These are phyloP conservation scores for Psilopsiagon aymara DNA, from an alignment of 2,113 vertebrate species.

Conservation along the genomic window DNA sequence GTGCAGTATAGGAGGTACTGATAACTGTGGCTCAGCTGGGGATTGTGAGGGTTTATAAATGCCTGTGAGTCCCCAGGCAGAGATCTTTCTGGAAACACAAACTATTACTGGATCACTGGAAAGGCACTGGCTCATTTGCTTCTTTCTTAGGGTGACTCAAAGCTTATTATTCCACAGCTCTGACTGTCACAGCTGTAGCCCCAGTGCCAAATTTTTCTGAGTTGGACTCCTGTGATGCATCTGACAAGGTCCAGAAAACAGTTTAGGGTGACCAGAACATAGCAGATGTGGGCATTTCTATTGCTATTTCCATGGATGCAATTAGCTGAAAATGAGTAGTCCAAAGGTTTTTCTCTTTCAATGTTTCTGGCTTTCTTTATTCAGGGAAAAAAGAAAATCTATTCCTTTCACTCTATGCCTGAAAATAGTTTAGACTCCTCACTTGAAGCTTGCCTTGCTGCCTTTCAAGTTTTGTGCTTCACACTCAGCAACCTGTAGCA, in stretches of 20 bases:
- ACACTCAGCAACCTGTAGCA: neutral
- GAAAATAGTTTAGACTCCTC: neutral
- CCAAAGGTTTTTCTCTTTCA: neutral
- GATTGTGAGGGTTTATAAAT: neutral
- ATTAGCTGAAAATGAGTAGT: neutral
- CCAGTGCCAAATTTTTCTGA: neutral
- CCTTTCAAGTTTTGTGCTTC: neutral
- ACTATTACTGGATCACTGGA: neutral
- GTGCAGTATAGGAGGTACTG: neutral
- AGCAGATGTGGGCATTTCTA: neutral
- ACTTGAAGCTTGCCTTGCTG: neutral
- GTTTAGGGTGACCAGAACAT: neutral
- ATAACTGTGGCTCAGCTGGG: neutral
- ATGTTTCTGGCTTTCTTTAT: neutral
- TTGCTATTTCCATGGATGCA: neutral
- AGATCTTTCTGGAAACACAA: neutral
- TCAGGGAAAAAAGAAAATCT: neutral
- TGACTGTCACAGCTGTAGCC: neutral
- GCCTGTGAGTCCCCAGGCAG: neutral
- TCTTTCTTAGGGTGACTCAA: slow-evolving; percentile 10
- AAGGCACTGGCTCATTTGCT: neutral
- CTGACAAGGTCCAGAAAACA: neutral
- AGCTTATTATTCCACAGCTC: slow-evolving; percentile 21
- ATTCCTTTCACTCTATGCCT: neutral
- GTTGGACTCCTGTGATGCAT: neutral